Conservation (phyloP, 2,888 invertebrate genomes). For the Strigamia transsilvanica region DNA sequence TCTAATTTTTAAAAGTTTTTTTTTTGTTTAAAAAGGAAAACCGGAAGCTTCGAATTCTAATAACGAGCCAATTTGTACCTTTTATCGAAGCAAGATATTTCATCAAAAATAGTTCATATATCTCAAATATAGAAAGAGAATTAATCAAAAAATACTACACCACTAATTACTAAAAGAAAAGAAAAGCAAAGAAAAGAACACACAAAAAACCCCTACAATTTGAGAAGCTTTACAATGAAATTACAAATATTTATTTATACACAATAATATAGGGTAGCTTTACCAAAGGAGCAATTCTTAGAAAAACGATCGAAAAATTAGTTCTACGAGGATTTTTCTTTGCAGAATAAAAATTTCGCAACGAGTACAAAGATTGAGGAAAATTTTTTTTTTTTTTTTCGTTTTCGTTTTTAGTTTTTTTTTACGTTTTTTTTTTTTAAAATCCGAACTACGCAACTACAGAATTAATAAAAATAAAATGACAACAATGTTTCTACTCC, state of each 20-base stretch:
- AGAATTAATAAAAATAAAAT: neutral
- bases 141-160: neutral
- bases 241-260: slow-evolving; percentile 40
- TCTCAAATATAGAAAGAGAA: slow-evolving; percentile 7
- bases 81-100: slow-evolving; percentile 9
- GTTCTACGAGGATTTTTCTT: too few relatives aligned
- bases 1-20: neutral
- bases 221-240: slow-evolving; percentile 1
- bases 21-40: neutral
- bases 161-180: neutral
- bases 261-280: neutral
- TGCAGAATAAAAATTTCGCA: neutral
- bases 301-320: neutral
- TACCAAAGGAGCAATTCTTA: slow-evolving; percentile 12
- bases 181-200: neutral
- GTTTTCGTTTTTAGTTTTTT: too few relatives aligned
- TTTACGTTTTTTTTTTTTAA: too few relatives aligned
- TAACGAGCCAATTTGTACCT: neutral
- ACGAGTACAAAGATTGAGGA: neutral
- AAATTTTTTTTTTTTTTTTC: too few relatives aligned
- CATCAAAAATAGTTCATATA: slow-evolving; percentile 37
- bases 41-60: neutral
- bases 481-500: neutral
- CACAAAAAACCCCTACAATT: neutral
- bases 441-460: too few relatives aligned